A percentile compares a stretch with the other conserved stretches of the same genome.
phyloP scores from a whole-genome alignment of 1,140 invertebrate genomes.

The Drosophila bipectinata region DNA sequence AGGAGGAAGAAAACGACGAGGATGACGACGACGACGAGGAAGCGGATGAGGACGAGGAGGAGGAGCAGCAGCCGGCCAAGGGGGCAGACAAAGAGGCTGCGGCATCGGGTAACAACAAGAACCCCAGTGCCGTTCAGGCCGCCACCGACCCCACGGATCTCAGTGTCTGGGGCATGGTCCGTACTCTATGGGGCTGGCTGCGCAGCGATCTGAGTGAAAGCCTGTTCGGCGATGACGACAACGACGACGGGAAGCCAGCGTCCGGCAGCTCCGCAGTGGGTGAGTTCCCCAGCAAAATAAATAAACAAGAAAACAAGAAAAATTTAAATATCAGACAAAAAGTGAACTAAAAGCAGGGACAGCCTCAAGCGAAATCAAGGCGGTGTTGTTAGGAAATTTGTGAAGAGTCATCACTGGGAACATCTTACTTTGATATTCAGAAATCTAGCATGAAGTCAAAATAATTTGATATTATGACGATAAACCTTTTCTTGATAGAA shows the following conservation, averaged over 20 bases:
- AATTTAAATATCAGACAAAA: slow-evolving; percentile 6
- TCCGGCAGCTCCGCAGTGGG: slow-evolving; percentile 54
- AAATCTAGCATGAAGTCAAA: too few relatives aligned
- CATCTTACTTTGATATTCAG: not conserved
- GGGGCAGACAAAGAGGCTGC: slow-evolving; percentile 46
- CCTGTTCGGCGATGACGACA: slow-evolving; percentile 69
- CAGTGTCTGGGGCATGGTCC: slow-evolving; percentile 79
- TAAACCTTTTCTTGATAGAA: too few relatives aligned
- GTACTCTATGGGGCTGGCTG: slow-evolving; percentile 72
- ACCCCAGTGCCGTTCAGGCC: slow-evolving; percentile 63
- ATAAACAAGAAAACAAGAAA: slow-evolving; percentile 11
- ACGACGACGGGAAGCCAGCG: slow-evolving; percentile 54
- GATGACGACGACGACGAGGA: slow-evolving; percentile 31
- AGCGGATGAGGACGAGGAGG: slow-evolving; percentile 23
- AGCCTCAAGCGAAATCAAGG: not conserved
- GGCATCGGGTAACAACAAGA: slow-evolving; percentile 35
- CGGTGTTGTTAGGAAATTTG: not conserved
- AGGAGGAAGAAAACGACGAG: slow-evolving; percentile 29
- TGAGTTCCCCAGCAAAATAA: slow-evolving; percentile 48
- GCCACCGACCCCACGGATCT: slow-evolving; percentile 61
- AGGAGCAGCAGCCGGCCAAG: slow-evolving; percentile 29
- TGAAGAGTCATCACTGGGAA: not conserved
- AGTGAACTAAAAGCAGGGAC: not conserved
- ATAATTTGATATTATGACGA: too few relatives aligned
- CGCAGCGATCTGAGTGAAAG: slow-evolving; percentile 79